Evolutionary conservation across 2,888 invertebrate genomes (phyloP).

Genomic region (Hemithea aestivaria): DNA sequence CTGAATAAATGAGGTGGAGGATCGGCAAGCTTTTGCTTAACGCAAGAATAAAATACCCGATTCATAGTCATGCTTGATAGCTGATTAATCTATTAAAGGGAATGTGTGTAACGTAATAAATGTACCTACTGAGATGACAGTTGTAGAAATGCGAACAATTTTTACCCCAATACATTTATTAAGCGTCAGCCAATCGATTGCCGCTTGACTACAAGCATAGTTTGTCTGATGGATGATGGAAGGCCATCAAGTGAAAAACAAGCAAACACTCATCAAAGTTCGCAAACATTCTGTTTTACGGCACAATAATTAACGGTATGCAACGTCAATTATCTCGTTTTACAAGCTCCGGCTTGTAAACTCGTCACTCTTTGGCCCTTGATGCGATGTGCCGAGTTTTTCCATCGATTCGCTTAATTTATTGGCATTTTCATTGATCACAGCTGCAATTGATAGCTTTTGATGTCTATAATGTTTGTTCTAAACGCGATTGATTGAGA

Average conservation of each 20-base stretch:
- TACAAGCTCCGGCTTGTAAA: constrained; percentile 10
- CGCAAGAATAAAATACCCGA: no score
- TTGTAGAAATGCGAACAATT: no score
- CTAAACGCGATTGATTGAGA: constrained; percentile 17
- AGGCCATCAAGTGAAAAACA: constrained; percentile 7
- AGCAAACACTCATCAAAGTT: constrained; percentile 1
- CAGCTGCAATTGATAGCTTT: constrained; percentile 22
- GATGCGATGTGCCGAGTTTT: constrained; percentile 8
- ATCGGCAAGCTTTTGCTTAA: no score
- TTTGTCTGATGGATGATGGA: no score
- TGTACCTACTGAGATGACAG: no score
- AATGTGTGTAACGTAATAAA: no score
- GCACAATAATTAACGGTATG: constrained; percentile 5
- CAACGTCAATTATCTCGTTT: constrained; percentile 13
- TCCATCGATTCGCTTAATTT: constrained; percentile 15
- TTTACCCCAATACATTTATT: no score
- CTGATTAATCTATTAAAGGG: no score
- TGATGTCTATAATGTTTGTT: constrained; percentile 18
- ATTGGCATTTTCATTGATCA: constrained; percentile 14
- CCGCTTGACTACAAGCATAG: no score
- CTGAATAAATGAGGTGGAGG: no score
- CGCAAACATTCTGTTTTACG: neutral
- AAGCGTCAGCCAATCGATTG: no score
- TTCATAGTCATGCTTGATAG: no score
- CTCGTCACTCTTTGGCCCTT: constrained; percentile 3